Evolutionary conservation across 2,113 vertebrate genomes (phyloP), one percentile per base, ranked within the genome.

Genomic region (Hydropotes inermis): DNA sequence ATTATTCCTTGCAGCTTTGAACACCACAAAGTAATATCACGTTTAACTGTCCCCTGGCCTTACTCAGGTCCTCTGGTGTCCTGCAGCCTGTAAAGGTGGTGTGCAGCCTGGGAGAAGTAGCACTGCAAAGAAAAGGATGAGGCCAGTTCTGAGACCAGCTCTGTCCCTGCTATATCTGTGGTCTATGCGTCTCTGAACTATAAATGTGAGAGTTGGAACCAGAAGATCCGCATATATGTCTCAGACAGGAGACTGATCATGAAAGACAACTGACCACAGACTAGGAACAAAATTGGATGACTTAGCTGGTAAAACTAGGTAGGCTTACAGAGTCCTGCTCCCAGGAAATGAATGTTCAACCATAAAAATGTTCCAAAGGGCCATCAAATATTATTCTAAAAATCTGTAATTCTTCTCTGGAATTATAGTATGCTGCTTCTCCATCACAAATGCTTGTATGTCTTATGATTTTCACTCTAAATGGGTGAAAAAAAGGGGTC

Each of bases 331-430:
- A 70, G 61, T 67, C 54, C 16, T 15, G 36, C 33, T 86, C 11
- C 82, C n/a, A 39, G 57, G 47, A 95, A 70, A 78, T 76, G 76
- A 78, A 17, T 30, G 21, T 60, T 70, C 57, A 79, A 43, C 15
- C 25, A 23, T 47, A 50, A 93, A 88, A 81, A 61, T 21, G 10
- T 57, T n/a, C 89, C 39, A n/a, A 76, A 58, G 43, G 58, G 8
- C 55, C 74, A 92, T 33, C 39, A 92, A 82, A 95, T 78, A 57
- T 33, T 54, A 67, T 92, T 89, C 67, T 89, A 55, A 89, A 96
- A 50, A 58, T 89, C 83, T 67, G 54, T 78, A 60, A 45, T 67
- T 96, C 43, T 89, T 13, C 60, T 91, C 33, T 50, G 1, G 0
- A 92, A 52, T 78, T 96, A 70, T 7, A 52, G 9, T 70, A 55